These are phyloP conservation scores for Turdus rufiventris DNA, from an alignment of 2,113 vertebrate species.

Conservation along the genomic window DNA sequence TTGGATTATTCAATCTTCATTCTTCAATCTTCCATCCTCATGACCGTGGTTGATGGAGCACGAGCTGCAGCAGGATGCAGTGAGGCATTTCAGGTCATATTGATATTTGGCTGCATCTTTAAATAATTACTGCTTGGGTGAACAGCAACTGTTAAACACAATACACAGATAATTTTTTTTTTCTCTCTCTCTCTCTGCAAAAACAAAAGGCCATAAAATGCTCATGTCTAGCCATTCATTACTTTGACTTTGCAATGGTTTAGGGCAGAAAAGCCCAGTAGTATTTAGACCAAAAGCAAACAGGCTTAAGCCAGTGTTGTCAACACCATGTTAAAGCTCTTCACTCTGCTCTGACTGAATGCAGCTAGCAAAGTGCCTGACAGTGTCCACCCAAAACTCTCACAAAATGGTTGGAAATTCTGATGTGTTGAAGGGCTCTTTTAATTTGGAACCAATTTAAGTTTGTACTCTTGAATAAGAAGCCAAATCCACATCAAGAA, in stretches of 20 bases:
- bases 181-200: neutral
- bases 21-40: no score
- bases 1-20: neutral
- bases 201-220: slow-evolving; percentile 24
- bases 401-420: neutral
- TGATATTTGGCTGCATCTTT: slow-evolving; percentile 13
- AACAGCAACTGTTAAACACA: neutral
- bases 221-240: neutral
- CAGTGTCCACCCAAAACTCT: neutral
- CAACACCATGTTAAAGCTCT: neutral
- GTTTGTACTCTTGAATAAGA: neutral
- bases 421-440: neutral
- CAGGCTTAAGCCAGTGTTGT: neutral
- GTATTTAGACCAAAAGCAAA: neutral
- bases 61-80: neutral
- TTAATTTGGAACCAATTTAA: neutral
- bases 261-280: neutral
- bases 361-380: neutral
- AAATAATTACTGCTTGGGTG: slow-evolving; percentile 17
- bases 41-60: neutral
- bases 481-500: neutral
- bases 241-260: slow-evolving; percentile 26
- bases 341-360: neutral
- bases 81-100: neutral
- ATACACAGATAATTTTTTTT: neutral